phyloP scores from a whole-genome alignment of 2,888 invertebrate species.

The Schizotus pectinicornis region DNA sequence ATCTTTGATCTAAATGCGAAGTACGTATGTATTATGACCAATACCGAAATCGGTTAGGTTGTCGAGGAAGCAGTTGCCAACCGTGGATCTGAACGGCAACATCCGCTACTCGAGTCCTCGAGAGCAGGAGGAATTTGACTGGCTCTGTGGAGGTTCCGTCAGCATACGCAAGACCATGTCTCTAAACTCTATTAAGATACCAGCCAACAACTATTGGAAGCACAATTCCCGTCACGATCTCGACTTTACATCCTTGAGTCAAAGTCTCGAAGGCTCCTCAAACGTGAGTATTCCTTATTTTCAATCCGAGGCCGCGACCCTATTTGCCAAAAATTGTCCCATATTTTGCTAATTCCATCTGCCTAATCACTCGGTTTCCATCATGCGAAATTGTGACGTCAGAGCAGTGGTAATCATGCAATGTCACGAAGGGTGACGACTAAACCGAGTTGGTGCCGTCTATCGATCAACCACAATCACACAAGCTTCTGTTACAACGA shows the following conservation, averaged over 20 bases:
- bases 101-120: conserved; percentile 70
- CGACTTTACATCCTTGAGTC: background rate
- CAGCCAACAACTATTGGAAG: conserved; percentile 50
- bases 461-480: conserved; percentile 38
- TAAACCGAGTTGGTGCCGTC: conserved; percentile 18
- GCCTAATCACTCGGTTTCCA: background rate
- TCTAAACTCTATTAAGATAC: conserved; percentile 15
- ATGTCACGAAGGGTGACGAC: conserved; percentile 48
- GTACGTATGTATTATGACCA: background rate
- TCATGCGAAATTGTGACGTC: conserved; percentile 33
- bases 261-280: background rate
- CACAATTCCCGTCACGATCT: conserved; percentile 44
- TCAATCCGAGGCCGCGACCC: background rate
- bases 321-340: no score
- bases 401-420: conserved; percentile 49
- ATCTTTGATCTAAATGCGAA: background rate
- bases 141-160: conserved; percentile 68
- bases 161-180: conserved; percentile 15
- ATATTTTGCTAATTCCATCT: background rate
- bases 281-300: background rate
- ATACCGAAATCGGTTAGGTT: conserved; percentile 53
- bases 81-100: conserved; percentile 72
- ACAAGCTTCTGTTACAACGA: no score
- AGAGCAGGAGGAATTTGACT: conserved; percentile 75
- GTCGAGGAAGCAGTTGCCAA: conserved; percentile 75